These are phyloP conservation scores for Silurus asotus DNA, from an alignment of 2,113 vertebrate genomes.

Conservation along the genomic window DNA sequence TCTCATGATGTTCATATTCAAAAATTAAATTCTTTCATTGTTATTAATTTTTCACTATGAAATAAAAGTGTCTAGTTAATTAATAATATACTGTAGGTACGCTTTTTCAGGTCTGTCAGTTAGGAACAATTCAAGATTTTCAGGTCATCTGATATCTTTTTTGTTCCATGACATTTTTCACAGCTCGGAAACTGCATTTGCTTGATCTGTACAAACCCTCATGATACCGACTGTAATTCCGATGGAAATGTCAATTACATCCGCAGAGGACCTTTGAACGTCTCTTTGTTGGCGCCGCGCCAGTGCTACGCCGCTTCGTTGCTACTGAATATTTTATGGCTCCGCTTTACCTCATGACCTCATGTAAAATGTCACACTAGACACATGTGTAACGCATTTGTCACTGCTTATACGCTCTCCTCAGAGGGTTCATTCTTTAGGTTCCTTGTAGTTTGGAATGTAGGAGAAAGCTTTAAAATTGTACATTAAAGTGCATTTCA, in stretches of 20 bases:
- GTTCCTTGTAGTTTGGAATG: too few relatives aligned
- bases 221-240: neutral
- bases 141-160: neutral
- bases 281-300: neutral
- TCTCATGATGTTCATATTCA: too few relatives aligned
- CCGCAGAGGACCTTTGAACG: constrained; percentile 19
- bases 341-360: constrained; percentile 8
- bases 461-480: neutral
- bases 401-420: neutral
- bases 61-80: neutral
- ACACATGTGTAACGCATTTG: constrained; percentile 12
- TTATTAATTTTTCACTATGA: neutral
- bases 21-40: too few relatives aligned
- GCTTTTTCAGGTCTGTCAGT: neutral
- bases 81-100: neutral
- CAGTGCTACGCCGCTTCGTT: neutral
- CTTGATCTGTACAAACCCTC: neutral
- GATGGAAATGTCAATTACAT: constrained; percentile 2
- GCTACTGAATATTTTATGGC: constrained; percentile 35
- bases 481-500: neutral
- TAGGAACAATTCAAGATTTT: too few relatives aligned
- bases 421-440: neutral
- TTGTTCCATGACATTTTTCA: neutral
- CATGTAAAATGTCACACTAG: constrained; percentile 13
- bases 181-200: neutral